These are phyloP conservation scores for Smittia aterrima DNA, from an alignment of 2,888 invertebrate species.

Conservation along the genomic window DNA sequence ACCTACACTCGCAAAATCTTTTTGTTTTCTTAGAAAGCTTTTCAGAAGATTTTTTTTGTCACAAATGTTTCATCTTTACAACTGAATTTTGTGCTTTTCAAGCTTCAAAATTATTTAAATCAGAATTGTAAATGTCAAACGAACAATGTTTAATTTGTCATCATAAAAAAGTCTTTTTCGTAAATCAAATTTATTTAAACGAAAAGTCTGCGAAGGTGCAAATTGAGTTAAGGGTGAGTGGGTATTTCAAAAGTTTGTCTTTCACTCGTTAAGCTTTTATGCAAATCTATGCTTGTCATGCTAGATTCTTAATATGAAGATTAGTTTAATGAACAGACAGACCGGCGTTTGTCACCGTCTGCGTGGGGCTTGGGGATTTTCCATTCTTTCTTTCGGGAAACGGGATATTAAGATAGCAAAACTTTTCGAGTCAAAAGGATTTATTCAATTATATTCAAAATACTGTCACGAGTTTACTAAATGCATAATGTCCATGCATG, in stretches of 20 bases:
- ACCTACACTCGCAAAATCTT: not conserved
- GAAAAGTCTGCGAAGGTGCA: not conserved
- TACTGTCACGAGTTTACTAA: not conserved
- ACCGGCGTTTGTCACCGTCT: no score
- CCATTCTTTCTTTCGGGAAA: not conserved
- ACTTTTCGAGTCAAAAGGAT: not conserved
- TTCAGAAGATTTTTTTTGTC: not conserved
- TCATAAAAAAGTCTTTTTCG: not conserved
- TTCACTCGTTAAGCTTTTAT: not conserved
- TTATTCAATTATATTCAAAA: constrained; percentile 6
- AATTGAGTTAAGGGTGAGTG: not conserved
- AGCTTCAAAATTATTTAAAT: not conserved
- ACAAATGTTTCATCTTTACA: not conserved
- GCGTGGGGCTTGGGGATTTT: not conserved
- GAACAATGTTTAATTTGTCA: not conserved
- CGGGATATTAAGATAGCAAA: constrained; percentile 1
- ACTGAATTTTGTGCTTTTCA: not conserved
- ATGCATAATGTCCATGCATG: not conserved
- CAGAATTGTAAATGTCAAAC: no score
- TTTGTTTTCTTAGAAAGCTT: constrained; percentile 28
- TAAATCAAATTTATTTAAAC: no score
- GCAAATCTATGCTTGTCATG: constrained; percentile 8
- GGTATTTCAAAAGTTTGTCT: not conserved
- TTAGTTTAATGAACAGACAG: not conserved
- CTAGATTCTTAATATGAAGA: constrained; percentile 13